Evolutionary conservation across 2,888 invertebrate species (phyloP).

Genomic region (Trimorus sp.): DNA sequence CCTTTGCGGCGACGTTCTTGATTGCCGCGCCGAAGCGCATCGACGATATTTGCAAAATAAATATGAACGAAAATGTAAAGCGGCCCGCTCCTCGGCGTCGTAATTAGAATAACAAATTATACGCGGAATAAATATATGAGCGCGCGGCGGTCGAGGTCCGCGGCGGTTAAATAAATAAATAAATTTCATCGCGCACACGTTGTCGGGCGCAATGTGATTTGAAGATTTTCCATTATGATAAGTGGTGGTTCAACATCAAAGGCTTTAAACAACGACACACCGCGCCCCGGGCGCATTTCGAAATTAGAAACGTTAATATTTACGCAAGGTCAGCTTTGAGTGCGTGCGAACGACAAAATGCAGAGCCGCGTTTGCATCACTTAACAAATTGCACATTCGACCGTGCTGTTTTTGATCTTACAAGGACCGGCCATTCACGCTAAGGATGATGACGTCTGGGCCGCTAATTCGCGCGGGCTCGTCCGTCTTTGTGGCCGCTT

Average conservation of each 20-base stretch:
- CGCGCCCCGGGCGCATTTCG: slow-evolving; percentile 1
- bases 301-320: slow-evolving; percentile 30
- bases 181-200: slow-evolving; percentile 8
- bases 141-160: not conserved
- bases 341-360: slow-evolving; percentile 8
- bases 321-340: slow-evolving; percentile 12
- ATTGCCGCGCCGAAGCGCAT: not conserved
- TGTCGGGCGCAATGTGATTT: slow-evolving; percentile 14
- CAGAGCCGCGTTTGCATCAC: slow-evolving; percentile 6
- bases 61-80: not conserved
- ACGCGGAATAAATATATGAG: not conserved
- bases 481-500: too few species aligned
- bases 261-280: slow-evolving; percentile 10
- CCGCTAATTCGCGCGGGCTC: too few species aligned
- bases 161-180: slow-evolving; percentile 11
- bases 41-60: not conserved
- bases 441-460: not conserved
- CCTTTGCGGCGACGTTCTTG: not conserved
- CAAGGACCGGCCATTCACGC: not conserved
- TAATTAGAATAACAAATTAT: slow-evolving; percentile 1
- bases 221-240: slow-evolving; percentile 21
- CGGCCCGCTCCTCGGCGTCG: not conserved
- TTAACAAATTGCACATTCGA: slow-evolving; percentile 26
- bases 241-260: slow-evolving; percentile 21
- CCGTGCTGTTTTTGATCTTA: slow-evolving; percentile 2